Evolutionary conservation across 1,140 invertebrate species (phyloP), one percentile per base, ranked within the genome.

Genomic region (Pteromalus puparum): DNA sequence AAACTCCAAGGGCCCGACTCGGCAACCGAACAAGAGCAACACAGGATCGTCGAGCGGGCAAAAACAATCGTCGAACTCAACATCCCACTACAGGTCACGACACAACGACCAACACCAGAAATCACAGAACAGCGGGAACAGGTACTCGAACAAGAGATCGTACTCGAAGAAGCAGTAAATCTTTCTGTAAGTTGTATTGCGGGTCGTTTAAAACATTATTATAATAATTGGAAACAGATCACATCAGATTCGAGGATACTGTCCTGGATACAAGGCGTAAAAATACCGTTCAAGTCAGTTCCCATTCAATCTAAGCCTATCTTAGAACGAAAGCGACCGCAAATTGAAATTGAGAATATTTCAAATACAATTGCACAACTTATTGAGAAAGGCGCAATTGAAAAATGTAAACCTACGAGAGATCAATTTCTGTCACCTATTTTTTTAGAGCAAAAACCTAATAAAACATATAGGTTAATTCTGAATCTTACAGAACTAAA

Each of bases 401-500:
- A 34, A 42, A 21, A 1, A 1, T 82, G 81, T 28, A 65, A 24
- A 10, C 72, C 48, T 12, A 1, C 15, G 0, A 30, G 77, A 18
- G 53, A 77, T 2, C 81, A n/a, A n/a, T n/a, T n/a, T n/a, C n/a
- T n/a, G n/a, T n/a, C n/a, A n/a, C n/a, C n/a, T n/a, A n/a, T n/a
- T n/a, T n/a, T n/a, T n/a, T n/a, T n/a, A n/a, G 73, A 61, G 18
- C 75, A 9, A 18, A 86, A 86, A 77, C 18, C 48, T n/a, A 68
- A 81, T 12, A 53, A 77, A n/a, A 46, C 42, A 26, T 72, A 83
- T 24, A 75, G 85, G 46, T 86, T 87, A 18, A 77, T 87, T 53
- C 34, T 87, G n/a, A 87, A 86, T 75, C 53, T 87, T 1, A 86
- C 84, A 82, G 12, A 46, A 1, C 78, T 86, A 21, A 87, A 87